phyloP scores from a whole-genome alignment of 1,140 invertebrate genomes.

The Magallana angulata region DNA sequence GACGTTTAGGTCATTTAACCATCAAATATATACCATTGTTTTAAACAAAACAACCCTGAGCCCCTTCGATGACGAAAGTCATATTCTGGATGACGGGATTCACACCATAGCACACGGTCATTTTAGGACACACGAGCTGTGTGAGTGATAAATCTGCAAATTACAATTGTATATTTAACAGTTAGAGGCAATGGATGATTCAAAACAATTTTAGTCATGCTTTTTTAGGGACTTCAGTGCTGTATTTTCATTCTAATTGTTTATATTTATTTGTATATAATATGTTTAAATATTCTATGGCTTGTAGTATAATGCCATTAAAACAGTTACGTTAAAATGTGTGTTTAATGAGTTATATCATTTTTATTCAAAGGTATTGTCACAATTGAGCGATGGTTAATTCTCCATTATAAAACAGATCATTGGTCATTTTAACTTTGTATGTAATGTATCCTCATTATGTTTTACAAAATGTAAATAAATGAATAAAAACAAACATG shows the following conservation, averaged over 20 bases:
- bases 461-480: background rate
- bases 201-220: too few relatives aligned
- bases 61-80: slow-evolving; percentile 44
- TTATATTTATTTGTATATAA: background rate
- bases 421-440: too few relatives aligned
- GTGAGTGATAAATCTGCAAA: too few relatives aligned
- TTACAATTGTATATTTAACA: too few relatives aligned
- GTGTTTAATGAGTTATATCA: background rate
- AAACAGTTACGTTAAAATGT: background rate
- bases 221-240: too few relatives aligned
- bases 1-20: background rate
- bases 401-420: too few relatives aligned
- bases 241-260: background rate
- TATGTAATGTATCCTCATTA: background rate
- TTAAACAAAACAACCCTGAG: slow-evolving; percentile 25
- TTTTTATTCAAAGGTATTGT: background rate
- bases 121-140: too few relatives aligned
- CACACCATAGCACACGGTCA: slow-evolving; percentile 26
- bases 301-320: too few relatives aligned
- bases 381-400: background rate
- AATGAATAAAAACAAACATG: background rate
- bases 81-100: slow-evolving; percentile 33
- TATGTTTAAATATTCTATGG: background rate
- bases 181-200: too few relatives aligned
- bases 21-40: slow-evolving; percentile 38